Percentiles rank a stretch among this genome's conserved stretches.
phyloP scores from a whole-genome alignment of 2,797 vertebrate species.

The Podargus strigoides region DNA sequence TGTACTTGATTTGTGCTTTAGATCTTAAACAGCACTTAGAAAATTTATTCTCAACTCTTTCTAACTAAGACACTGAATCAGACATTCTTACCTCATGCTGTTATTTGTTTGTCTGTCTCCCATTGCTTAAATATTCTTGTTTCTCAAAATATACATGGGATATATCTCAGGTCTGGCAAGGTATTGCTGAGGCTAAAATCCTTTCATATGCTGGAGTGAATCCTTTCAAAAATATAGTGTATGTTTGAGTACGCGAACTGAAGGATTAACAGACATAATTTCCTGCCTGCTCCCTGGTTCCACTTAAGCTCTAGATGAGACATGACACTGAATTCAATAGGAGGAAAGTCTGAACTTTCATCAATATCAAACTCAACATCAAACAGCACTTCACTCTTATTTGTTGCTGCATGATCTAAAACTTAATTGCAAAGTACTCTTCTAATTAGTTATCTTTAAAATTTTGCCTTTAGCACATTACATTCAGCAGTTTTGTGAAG shows the following conservation, averaged over 20 bases:
- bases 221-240: not conserved
- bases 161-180: not conserved
- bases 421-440: conserved; percentile 36
- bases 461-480: conserved; percentile 51
- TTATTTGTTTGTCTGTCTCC: not conserved
- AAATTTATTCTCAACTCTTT: not conserved
- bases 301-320: not conserved
- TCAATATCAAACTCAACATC: not conserved
- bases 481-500: conserved; percentile 50
- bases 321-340: not conserved
- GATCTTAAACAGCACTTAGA: not conserved
- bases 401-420: conserved; percentile 36
- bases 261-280: not conserved
- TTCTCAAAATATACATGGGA: not conserved
- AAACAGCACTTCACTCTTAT: conserved; percentile 1
- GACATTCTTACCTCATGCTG: not conserved
- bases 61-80: not conserved
- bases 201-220: not conserved
- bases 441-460: conserved; percentile 67
- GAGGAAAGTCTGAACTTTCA: not conserved
- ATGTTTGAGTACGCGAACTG: not conserved
- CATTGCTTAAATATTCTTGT: not conserved
- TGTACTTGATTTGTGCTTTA: not conserved
- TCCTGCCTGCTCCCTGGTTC: not conserved
- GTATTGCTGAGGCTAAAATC: not conserved